These are phyloP conservation scores for Dioctria rufipes DNA, from an alignment of 2,888 invertebrate genomes.

Conservation along the genomic window DNA sequence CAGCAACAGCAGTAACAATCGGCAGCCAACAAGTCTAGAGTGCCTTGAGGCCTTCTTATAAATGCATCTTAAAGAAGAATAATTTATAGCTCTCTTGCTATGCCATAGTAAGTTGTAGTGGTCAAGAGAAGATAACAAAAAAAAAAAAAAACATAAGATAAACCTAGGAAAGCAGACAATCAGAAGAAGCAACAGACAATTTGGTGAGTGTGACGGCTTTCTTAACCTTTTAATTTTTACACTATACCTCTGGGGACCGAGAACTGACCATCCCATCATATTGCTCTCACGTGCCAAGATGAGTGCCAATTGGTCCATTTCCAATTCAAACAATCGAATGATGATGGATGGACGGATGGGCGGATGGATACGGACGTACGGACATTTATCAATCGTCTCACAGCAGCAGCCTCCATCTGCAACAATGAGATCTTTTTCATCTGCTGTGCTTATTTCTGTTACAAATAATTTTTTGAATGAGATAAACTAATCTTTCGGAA, in stretches of 20 bases:
- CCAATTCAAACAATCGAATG: conserved; percentile 14
- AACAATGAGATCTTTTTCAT: conserved; percentile 37
- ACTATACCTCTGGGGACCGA: neutral
- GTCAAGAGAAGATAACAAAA: neutral
- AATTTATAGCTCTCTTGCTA: conserved; percentile 16
- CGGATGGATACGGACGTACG: neutral
- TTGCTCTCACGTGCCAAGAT: conserved; percentile 23
- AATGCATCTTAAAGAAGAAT: conserved; percentile 18
- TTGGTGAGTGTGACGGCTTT: conserved; percentile 14
- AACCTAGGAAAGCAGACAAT: conserved; percentile 27
- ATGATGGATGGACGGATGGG: neutral
- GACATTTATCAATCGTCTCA: conserved; percentile 14
- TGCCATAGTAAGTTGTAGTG: neutral
- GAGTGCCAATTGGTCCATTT: conserved; percentile 40
- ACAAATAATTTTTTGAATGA: conserved; percentile 26
- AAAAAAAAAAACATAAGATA: neutral
- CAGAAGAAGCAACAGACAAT: conserved; percentile 6
- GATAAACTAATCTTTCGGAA: neutral
- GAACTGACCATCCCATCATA: conserved; percentile 29
- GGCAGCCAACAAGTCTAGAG: conserved; percentile 46
- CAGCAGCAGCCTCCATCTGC: conserved; percentile 11
- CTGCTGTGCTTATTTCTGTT: neutral
- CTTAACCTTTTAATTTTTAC: conserved; percentile 38
- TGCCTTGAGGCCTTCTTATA: conserved; percentile 4
- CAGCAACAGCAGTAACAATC: neutral